A percentile compares a stretch with the other conserved stretches of the same genome.
These are phyloP conservation scores for Cephus runcator DNA, from an alignment of 2,888 invertebrate genomes.

Conservation along the genomic window DNA sequence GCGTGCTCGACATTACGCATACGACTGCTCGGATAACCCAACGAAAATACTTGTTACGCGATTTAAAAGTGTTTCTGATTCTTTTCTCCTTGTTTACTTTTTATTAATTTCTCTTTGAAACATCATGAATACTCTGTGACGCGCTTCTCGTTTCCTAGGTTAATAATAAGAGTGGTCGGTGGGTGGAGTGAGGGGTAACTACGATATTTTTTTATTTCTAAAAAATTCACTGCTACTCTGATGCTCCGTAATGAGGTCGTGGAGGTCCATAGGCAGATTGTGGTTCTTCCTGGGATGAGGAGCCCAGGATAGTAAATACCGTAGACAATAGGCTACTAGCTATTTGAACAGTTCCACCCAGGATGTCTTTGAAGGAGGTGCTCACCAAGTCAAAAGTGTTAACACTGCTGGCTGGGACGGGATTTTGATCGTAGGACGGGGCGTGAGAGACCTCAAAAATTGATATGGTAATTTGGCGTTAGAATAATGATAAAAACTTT, in stretches of 20 bases:
- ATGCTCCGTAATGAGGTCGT: neutral
- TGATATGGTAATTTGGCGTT: neutral
- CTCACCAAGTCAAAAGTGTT: constrained; percentile 46
- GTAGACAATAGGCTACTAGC: constrained; percentile 48
- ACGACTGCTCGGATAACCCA: neutral
- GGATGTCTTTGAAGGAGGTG: constrained; percentile 50
- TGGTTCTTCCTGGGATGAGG: constrained; percentile 36
- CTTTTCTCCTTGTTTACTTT: neutral
- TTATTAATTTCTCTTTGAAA: neutral
- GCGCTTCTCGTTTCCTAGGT: neutral
- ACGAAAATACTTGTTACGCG: neutral
- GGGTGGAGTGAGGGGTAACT: neutral
- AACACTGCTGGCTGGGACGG: constrained; percentile 39
- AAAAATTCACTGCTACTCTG: neutral
- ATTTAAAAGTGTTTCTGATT: neutral
- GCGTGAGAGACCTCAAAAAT: neutral
- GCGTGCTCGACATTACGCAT: neutral
- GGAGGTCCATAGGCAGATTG: constrained; percentile 9
- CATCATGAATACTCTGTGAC: neutral
- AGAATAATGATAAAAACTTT: neutral
- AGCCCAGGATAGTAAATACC: constrained; percentile 48
- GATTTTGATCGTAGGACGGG: constrained; percentile 9
- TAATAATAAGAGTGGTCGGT: neutral
- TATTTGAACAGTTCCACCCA: constrained; percentile 49
- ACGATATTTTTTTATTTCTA: neutral